Conservation (phyloP, 2,113 vertebrate species). For the Procavia capensis region DNA sequence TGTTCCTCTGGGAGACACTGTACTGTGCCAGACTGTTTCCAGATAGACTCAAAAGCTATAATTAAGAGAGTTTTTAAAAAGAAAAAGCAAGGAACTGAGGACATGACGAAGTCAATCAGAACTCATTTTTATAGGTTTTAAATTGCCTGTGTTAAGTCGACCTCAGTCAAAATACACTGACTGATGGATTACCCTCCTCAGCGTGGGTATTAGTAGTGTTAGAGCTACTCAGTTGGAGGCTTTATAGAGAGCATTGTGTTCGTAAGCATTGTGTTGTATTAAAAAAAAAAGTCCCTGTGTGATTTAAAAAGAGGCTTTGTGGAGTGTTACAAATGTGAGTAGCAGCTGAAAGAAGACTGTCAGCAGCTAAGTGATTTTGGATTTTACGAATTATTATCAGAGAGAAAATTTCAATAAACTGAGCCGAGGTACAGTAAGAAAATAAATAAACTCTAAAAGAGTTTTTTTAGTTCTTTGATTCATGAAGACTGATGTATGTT, state of each 20-base stretch:
- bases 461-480: background rate
- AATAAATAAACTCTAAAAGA: background rate
- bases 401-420: background rate
- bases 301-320: background rate
- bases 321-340: background rate
- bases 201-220: background rate
- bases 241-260: background rate
- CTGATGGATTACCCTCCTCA: background rate
- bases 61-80: background rate
- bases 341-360: background rate
- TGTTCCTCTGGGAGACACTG: background rate
- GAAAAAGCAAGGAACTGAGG: background rate
- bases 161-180: background rate
- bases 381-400: slow-evolving; percentile 26
- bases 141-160: background rate
- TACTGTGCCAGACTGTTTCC: background rate
- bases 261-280: slow-evolving; percentile 8
- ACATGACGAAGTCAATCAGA: background rate
- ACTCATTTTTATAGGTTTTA: background rate
- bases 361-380: slow-evolving; percentile 19
- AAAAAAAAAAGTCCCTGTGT: background rate
- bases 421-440: background rate
- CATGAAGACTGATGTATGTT: background rate
- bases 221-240: background rate
- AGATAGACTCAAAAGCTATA: background rate